Evolutionary conservation across 1,140 invertebrate species (phyloP), one percentile per base, ranked within the genome.

Genomic region (Cydia splendana): DNA sequence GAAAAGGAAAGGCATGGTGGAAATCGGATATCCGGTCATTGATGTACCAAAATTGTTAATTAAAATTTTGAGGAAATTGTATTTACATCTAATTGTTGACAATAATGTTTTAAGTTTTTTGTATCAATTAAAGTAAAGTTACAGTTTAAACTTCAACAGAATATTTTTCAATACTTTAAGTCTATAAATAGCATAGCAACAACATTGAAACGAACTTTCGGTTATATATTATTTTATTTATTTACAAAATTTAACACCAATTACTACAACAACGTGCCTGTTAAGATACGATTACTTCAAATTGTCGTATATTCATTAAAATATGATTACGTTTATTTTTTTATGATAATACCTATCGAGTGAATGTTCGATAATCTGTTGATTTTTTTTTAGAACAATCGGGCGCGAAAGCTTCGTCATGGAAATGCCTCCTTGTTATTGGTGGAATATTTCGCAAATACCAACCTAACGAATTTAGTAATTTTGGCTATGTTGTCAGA

Each of bases 401-500:
- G 84, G 89, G 91, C 91, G 90, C 90, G 88, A 92, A 93, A 92
- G 89, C 88, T 87, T 92, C 87, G 87, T 89, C 86, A 89, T 76
- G 76, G 84, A 84, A 87, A 88, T 85, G 77, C 83, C 78, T 13
- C 20, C n/a, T 57, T 65, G 62, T 81, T 79, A 92, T 93, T 93
- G 89, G 91, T 77, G 69, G 12, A 82, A 81, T 83, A 84, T 82
- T 89, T 87, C 76, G 82, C 83, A 78, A 81, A 84, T 92, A 87
- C 91, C 91, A 93, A 93, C 91, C 53, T 91, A 86, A 90, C 75
- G 80, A 82, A 85, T 80, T 78, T 65, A 74, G 79, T 81, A 82
- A 81, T 88, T 92, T 92, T 89, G 84, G 87, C 86, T 88, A 92
- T 87, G 91, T 93, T 93, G 91, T 88, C 91, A 90, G 85, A 89